These are phyloP conservation scores for Muscicapa striata DNA, from an alignment of 2,797 vertebrate species.

Conservation along the genomic window DNA sequence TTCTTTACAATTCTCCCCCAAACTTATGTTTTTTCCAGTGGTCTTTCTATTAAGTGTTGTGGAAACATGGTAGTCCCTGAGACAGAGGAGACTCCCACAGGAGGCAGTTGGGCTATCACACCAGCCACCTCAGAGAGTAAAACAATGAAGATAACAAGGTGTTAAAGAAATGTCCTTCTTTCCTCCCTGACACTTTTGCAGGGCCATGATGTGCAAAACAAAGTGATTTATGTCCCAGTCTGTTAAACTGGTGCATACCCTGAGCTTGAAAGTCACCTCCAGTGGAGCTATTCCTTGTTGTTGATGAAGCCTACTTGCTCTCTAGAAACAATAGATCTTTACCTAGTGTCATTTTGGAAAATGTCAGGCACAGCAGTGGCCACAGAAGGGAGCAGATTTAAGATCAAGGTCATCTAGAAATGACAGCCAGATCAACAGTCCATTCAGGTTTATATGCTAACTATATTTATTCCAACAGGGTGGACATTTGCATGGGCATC, in stretches of 20 bases:
- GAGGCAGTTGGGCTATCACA: not conserved
- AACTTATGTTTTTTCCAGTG: not conserved
- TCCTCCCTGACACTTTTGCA: not conserved
- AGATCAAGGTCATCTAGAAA: constrained; percentile 49
- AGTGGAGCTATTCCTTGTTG: not conserved
- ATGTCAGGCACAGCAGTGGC: constrained; percentile 40
- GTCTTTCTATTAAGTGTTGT: not conserved
- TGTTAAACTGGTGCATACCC: not conserved
- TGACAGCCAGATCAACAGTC: constrained; percentile 34
- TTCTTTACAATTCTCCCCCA: not conserved
- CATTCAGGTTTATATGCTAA: constrained; percentile 12
- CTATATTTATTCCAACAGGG: constrained; percentile 7
- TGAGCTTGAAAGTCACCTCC: constrained; percentile 23
- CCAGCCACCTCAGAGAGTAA: not conserved
- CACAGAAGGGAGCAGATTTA: constrained; percentile 42
- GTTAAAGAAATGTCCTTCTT: not conserved
- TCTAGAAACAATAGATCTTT: constrained; percentile 49
- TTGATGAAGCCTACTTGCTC: not conserved
- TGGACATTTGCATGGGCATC: not conserved
- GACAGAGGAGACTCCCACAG: not conserved
- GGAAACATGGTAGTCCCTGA: not conserved
- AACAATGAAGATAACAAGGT: not conserved
- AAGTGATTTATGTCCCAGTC: not conserved
- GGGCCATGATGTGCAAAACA: not conserved
- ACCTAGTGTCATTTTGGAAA: constrained; percentile 33